Base-by-base conservation (phyloP, 2,888 invertebrate genomes). In the Cheilosia impressa region DNA sequence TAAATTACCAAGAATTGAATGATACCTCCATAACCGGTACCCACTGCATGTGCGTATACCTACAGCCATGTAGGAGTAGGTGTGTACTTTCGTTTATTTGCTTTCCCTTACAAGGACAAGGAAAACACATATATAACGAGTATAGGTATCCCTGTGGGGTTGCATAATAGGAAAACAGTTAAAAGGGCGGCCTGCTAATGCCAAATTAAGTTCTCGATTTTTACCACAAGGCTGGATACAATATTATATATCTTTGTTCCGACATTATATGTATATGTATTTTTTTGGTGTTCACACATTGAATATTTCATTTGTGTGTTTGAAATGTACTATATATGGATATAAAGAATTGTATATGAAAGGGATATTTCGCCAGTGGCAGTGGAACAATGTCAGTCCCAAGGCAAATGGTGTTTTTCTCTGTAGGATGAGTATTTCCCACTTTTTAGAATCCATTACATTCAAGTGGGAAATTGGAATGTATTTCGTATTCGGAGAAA, bases 401-500 rank as follows among this genome's bases (percentile, higher is more conserved):
- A 72, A 76, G 76, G 80, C 84, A 80, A 85, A 80, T 80, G 55
- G 80, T 80, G 53, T 76, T 80, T 75, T 71, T 69, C 55, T 72
- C 47, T 80, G 76, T 45, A 71, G 80, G 55, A 76, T 71, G 80
- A 85, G 80, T 72, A 76, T 71, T 71, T 80, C 80, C 84, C 71
- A 80, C 80, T 80, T 79, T 84, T 79, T 76, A 76, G 69, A 85
- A 85, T 85, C 84, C 84, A 85, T 85, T 80, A 85, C 84, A 76
- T 80, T 85, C 84, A 80, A 80, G 84, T 85, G 80, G 76, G 84
- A 72, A 85, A 85, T 85, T 80, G 75, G 76, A 85, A 85, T 80
- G 84, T 66, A 75, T 85, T 85, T 71, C 60, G 80, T 80, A 80
- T 80, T 80, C 71, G 75, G 76, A 53, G 60, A 80, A 85, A 80